These are phyloP conservation scores for Leptarthrus brevirostris DNA, from an alignment of 2,888 invertebrate genomes.

Conservation along the genomic window DNA sequence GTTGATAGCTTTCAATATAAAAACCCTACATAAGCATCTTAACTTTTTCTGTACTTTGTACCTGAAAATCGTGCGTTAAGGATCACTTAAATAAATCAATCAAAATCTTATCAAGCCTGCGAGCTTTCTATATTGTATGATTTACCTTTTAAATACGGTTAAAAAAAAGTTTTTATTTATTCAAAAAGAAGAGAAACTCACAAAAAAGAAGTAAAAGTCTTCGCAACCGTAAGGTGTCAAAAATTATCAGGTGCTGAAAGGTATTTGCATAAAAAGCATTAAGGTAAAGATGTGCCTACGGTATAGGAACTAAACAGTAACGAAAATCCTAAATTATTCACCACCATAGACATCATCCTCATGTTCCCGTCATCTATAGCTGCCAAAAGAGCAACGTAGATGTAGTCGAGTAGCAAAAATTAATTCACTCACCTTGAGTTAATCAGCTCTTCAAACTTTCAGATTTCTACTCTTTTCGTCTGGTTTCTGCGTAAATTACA, in stretches of 20 bases:
- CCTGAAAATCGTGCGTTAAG: too few species aligned
- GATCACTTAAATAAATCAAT: too few species aligned
- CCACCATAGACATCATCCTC: not conserved
- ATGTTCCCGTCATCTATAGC: not conserved
- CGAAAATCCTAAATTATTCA: constrained; percentile 7
- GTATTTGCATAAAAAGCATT: constrained; percentile 2
- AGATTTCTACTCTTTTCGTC: not conserved
- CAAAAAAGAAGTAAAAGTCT: too few species aligned
- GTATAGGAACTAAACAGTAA: not conserved
- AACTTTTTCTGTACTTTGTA: too few species aligned
- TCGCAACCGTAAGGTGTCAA: not conserved
- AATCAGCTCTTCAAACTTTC: not conserved
- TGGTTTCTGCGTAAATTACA: not conserved
- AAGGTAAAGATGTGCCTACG: not conserved
- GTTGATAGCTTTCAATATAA: too few species aligned
- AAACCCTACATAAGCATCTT: too few species aligned
- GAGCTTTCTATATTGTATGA: too few species aligned
- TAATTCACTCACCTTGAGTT: not conserved
- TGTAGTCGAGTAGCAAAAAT: not conserved
- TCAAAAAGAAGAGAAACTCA: too few species aligned
- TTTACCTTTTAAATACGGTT: too few species aligned
- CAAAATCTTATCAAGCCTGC: too few species aligned
- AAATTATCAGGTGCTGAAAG: not conserved
- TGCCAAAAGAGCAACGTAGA: not conserved
- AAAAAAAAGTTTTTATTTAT: too few species aligned